Percentiles rank a stretch among this genome's conserved stretches.
Evolutionary conservation across 64 coral and sea anemone genomes (phyloP).

Genomic region (Astreopora myriophthalma): DNA sequence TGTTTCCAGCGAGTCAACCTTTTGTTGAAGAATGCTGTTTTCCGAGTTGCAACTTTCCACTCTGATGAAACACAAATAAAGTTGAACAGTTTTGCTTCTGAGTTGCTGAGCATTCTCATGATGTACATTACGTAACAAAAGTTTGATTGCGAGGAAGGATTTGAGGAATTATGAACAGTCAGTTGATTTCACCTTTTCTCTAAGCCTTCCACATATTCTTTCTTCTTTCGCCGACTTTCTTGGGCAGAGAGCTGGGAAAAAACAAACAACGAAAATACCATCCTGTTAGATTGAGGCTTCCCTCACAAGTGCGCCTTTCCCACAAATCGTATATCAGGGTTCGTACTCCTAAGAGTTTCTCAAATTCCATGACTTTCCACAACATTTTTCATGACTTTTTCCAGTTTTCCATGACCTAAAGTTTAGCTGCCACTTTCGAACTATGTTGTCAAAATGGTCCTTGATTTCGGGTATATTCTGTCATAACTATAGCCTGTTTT

Average conservation of each 20-base stretch:
- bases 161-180: neutral
- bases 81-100: neutral
- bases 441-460: too few relatives aligned
- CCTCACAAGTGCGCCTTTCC: too few relatives aligned
- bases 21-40: slow-evolving; percentile 46
- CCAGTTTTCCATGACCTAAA: too few relatives aligned
- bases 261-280: neutral
- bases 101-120: neutral
- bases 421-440: too few relatives aligned
- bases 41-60: slow-evolving; percentile 33
- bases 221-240: slow-evolving; percentile 91
- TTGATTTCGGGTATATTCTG: too few relatives aligned
- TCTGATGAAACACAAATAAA: slow-evolving; percentile 11
- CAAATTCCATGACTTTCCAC: too few relatives aligned
- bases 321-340: neutral
- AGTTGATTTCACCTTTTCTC: slow-evolving; percentile 69
- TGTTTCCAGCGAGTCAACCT: slow-evolving; percentile 47
- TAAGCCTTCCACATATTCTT: slow-evolving; percentile 80
- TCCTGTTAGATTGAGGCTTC: neutral
- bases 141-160: neutral
- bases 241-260: slow-evolving; percentile 78
- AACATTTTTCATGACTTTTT: too few relatives aligned
- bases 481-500: too few relatives aligned
- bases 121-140: too few relatives aligned
- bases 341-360: too few relatives aligned